A percentile compares a stretch with the other conserved stretches of the same genome.
Evolutionary conservation across 2,888 invertebrate genomes (phyloP).

Genomic region (Cerastis rubricosa): DNA sequence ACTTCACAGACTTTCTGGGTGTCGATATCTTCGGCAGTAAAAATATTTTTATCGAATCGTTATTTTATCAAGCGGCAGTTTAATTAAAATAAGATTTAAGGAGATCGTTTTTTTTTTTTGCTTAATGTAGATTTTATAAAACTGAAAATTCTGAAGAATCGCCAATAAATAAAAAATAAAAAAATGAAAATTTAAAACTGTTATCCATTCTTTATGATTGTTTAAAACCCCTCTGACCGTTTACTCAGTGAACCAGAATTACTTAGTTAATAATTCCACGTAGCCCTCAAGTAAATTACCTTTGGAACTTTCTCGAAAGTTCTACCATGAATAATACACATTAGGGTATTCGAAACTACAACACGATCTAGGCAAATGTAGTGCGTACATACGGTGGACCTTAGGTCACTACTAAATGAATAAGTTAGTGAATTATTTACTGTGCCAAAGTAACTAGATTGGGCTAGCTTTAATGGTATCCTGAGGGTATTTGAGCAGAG

Average conservation of each 20-base stretch:
- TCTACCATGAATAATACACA: conserved; percentile 44
- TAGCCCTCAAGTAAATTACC: not conserved
- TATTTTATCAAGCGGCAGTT: not conserved
- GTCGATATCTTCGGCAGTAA: not conserved
- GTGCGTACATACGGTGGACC: conserved; percentile 5
- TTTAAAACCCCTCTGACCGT: not conserved
- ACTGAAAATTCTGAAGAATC: not conserved
- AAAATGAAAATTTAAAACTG: not conserved
- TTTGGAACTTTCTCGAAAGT: conserved; percentile 27
- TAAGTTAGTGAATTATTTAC: conserved; percentile 21
- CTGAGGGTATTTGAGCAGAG: not conserved
- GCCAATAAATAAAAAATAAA: not conserved
- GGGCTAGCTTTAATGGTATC: conserved; percentile 8
- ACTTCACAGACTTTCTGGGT: not conserved
- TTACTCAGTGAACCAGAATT: not conserved
- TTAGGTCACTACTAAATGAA: conserved; percentile 7
- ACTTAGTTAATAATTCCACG: conserved; percentile 30
- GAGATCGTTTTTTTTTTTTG: not conserved
- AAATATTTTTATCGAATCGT: not conserved
- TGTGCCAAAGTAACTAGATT: conserved; percentile 20
- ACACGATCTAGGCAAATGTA: conserved; percentile 7
- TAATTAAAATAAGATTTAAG: too few relatives aligned
- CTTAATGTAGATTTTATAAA: not conserved
- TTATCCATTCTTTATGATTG: not conserved
- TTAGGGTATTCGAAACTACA: conserved; percentile 20